Conservation (phyloP, 2,888 invertebrate species). For the Sinhomidia bicolor region DNA sequence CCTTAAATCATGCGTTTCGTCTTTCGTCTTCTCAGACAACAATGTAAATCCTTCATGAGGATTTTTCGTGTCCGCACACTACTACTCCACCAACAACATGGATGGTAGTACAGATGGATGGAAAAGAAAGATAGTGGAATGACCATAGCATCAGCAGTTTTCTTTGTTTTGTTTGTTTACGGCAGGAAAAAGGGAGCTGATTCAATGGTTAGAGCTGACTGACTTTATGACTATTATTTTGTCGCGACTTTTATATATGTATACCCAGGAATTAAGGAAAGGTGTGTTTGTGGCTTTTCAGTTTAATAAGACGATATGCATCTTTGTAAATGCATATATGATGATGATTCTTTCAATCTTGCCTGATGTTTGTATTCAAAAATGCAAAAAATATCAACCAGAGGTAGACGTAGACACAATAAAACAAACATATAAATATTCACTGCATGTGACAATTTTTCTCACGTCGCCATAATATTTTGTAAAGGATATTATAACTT, state of each 20-base stretch:
- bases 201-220: neutral
- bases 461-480: conserved; percentile 8
- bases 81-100: too few species aligned
- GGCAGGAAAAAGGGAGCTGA: conserved; percentile 37
- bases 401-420: neutral
- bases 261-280: conserved; percentile 38
- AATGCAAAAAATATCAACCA: conserved; percentile 40
- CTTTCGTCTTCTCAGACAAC: conserved; percentile 49
- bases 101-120: conserved; percentile 47
- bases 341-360: neutral
- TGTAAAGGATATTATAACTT: conserved; percentile 15
- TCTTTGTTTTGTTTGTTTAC: conserved; percentile 55
- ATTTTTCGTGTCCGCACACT: conserved; percentile 56
- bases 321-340: neutral
- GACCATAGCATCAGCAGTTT: conserved; percentile 26
- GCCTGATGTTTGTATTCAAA: conserved; percentile 1
- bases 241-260: conserved; percentile 12
- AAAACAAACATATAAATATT: conserved; percentile 35
- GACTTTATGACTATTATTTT: conserved; percentile 41
- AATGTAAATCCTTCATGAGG: conserved; percentile 58
- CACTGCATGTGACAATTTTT: conserved; percentile 55
- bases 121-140: conserved; percentile 33
- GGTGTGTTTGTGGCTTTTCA: conserved; percentile 62
- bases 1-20: conserved; percentile 70
- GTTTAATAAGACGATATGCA: conserved; percentile 21